phyloP scores from a whole-genome alignment of 2,113 vertebrate species.

The Forbesichthys agassizii region DNA sequence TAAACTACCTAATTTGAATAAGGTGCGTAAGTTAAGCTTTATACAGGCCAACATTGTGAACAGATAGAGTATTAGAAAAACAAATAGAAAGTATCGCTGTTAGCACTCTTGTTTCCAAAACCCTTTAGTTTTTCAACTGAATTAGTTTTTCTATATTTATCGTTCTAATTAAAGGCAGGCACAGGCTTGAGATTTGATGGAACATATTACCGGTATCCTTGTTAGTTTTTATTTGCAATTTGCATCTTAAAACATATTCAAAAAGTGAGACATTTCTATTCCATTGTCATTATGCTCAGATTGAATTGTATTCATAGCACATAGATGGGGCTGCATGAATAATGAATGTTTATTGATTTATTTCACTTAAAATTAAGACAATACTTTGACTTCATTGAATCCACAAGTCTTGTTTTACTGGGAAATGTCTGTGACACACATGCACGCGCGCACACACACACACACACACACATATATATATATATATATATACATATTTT shows the following conservation, averaged over 20 bases:
- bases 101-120: slow-evolving; percentile 30
- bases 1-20: too few relatives aligned
- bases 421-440: too few relatives aligned
- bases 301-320: not conserved
- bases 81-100: slow-evolving; percentile 7
- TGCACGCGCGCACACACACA: too few relatives aligned
- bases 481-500: not conserved
- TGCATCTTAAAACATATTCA: not conserved
- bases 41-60: slow-evolving; percentile 15
- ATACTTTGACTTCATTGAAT: not conserved
- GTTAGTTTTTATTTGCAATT: not conserved
- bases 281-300: not conserved
- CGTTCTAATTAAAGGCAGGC: slow-evolving; percentile 14
- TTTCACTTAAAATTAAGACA: not conserved
- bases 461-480: not conserved
- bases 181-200: slow-evolving; percentile 10
- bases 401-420: too few relatives aligned
- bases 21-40: not conserved
- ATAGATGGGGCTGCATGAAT: not conserved
- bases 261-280: not conserved
- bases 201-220: slow-evolving; percentile 5
- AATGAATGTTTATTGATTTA: not conserved
- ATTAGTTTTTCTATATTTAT: not conserved
- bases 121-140: not conserved
- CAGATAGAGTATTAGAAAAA: too few relatives aligned